These are phyloP conservation scores for Sinelater perroti DNA, from an alignment of 2,888 invertebrate species.

Conservation along the genomic window DNA sequence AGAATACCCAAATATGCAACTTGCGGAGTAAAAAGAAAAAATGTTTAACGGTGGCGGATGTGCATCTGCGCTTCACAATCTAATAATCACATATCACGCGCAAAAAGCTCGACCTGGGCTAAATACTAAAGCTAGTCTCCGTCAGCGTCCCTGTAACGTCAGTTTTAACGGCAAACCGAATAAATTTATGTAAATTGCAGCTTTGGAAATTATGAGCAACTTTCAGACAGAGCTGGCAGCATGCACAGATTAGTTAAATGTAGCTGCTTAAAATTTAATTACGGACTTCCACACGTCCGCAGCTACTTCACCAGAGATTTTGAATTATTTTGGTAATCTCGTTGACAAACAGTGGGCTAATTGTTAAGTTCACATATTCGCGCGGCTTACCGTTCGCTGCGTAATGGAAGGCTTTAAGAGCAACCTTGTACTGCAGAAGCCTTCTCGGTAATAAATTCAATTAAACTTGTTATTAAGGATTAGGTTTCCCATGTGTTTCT, in stretches of 20 bases:
- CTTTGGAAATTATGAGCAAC: slow-evolving; percentile 33
- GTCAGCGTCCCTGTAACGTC: slow-evolving; percentile 14
- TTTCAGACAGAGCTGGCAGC: slow-evolving; percentile 28
- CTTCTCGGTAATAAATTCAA: no score
- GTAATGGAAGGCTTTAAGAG: no score
- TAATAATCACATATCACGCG: slow-evolving; percentile 22
- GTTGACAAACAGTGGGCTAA: slow-evolving; percentile 25
- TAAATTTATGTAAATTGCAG: slow-evolving; percentile 36
- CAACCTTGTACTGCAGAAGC: no score
- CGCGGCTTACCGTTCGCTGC: no score
- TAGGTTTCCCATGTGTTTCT: no score
- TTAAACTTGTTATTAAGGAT: no score
- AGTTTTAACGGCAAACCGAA: slow-evolving; percentile 31
- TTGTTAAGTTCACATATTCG: slow-evolving; percentile 26
- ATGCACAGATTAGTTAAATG: slow-evolving; percentile 35
- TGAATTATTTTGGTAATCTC: slow-evolving; percentile 33
- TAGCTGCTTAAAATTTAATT: slow-evolving; percentile 37
- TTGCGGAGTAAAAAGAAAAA: background rate
- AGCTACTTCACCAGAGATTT: slow-evolving; percentile 25
- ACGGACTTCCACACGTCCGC: slow-evolving; percentile 27
- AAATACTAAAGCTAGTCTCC: slow-evolving; percentile 3
- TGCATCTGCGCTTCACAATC: slow-evolving; percentile 5
- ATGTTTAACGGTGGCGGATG: background rate
- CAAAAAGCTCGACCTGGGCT: slow-evolving; percentile 13
- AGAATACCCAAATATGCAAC: no score